phyloP scores from a whole-genome alignment of 1,140 invertebrate species.

The Sitodiplosis mosellana region DNA sequence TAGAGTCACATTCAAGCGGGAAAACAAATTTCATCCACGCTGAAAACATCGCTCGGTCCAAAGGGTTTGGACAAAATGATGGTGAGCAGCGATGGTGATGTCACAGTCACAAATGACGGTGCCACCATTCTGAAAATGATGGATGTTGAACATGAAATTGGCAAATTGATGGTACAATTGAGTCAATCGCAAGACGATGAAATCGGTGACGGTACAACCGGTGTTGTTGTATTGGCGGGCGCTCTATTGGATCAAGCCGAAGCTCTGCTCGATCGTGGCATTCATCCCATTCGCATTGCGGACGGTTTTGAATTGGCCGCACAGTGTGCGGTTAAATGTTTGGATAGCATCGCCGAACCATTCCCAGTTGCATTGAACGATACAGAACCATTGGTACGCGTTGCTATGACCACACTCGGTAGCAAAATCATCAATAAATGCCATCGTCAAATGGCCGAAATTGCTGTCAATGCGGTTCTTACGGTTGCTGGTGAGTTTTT shows the following conservation, averaged over 20 bases:
- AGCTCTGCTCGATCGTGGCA: slow-evolving; percentile 80
- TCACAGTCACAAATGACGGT: slow-evolving; percentile 97
- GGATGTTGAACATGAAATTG: slow-evolving; percentile 98
- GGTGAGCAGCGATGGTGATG: slow-evolving; percentile 93
- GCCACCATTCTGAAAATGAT: slow-evolving; percentile 98
- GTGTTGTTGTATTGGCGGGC: slow-evolving; percentile 76
- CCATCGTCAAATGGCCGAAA: slow-evolving; percentile 94
- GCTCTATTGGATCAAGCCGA: slow-evolving; percentile 93
- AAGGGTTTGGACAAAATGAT: slow-evolving; percentile 94
- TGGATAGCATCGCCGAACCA: slow-evolving; percentile 75
- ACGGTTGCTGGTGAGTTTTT: slow-evolving; percentile 14
- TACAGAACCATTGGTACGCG: slow-evolving; percentile 75
- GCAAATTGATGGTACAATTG: slow-evolving; percentile 93
- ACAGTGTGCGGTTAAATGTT: slow-evolving; percentile 66
- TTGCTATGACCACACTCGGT: slow-evolving; percentile 95
- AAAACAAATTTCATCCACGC: slow-evolving; percentile 69
- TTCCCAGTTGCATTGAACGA: slow-evolving; percentile 74
- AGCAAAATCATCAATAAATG: slow-evolving; percentile 95
- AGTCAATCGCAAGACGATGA: slow-evolving; percentile 99
- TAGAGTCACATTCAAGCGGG: slow-evolving; percentile 96
- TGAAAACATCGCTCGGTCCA: slow-evolving; percentile 90
- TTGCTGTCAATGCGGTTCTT: slow-evolving; percentile 86
- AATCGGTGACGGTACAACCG: slow-evolving; percentile 98
- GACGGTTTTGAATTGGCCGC: slow-evolving; percentile 98
- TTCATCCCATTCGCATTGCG: slow-evolving; percentile 96